phyloP scores from a whole-genome alignment of 2,888 invertebrate genomes.

The Pammene fasciana region DNA sequence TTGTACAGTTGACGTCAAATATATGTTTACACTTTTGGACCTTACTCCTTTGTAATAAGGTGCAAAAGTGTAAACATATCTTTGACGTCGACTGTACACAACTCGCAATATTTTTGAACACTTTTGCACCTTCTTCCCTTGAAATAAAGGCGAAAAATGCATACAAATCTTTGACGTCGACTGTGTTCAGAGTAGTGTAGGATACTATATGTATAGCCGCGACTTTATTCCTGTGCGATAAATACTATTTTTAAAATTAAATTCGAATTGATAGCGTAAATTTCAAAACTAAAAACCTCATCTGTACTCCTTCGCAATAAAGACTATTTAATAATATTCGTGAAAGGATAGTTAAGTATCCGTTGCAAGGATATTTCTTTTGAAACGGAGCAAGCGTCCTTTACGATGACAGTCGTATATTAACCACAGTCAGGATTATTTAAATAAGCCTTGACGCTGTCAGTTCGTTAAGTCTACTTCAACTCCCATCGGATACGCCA shows the following conservation, averaged over 20 bases:
- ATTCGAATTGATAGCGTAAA: constrained; percentile 3
- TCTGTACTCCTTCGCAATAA: constrained; percentile 12
- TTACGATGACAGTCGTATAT: constrained; percentile 24
- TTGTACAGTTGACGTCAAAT: constrained; percentile 10
- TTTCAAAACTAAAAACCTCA: constrained; percentile 8
- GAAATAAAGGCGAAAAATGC: too few relatives aligned
- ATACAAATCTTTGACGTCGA: too few relatives aligned
- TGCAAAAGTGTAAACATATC: not conserved
- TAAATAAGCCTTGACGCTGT: constrained; percentile 22
- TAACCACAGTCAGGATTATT: constrained; percentile 20
- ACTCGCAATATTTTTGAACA: too few relatives aligned
- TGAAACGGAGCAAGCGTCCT: constrained; percentile 16
- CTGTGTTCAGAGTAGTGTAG: not conserved
- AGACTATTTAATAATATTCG: constrained; percentile 17
- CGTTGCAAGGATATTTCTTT: constrained; percentile 14
- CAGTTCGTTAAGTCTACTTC: constrained; percentile 30
- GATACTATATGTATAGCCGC: not conserved
- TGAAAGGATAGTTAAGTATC: not conserved
- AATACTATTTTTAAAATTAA: constrained; percentile 10
- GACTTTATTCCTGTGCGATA: not conserved
- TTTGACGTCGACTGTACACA: too few relatives aligned
- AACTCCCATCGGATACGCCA: constrained; percentile 6
- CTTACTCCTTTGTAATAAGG: not conserved
- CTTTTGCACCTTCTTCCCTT: too few relatives aligned
- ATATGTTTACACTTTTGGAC: not conserved